Base-by-base conservation (phyloP, 2,888 invertebrate genomes). In the Neuroscelio doddi region DNA sequence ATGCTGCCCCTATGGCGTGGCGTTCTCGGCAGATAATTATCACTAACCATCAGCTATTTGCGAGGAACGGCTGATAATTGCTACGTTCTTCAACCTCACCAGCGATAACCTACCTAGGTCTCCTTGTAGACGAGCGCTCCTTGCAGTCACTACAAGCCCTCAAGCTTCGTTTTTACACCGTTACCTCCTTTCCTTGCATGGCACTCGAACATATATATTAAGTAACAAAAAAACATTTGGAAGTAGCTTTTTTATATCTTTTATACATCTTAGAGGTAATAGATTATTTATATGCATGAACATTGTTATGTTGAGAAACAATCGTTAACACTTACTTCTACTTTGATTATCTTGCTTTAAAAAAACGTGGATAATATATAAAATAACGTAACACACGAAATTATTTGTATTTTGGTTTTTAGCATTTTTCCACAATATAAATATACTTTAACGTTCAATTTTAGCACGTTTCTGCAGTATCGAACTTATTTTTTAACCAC, bases 1-100 rank as follows among this genome's bases (percentile, higher is more conserved):
- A 78, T 77, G 74, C 71, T 76, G 76, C 73, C 73, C 73, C 74
- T 77, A 81, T 78, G 79, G 79, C 78, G 79, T 79, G 77, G 78
- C 78, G 77, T 81, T 80, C 82, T 74, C 76, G 76, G 80, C 77
- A 81, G 81, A 83, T 84, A 84, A 84, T 84, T 84, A 84, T 83
- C 83, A 80, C 82, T 84, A 83, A 84, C 83, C 83, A 83, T 83
- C 83, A 80, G 83, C 84, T 83, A 84, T 84, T 84, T 84, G 83
- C 83, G 76, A 83, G 83, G 83, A 83, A 84, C 82, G 83, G 83
- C 80, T 83, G 82, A 84, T 84, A 84, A 84, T 84, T 84, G 83
- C 83, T 77, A 81, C 80, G 81, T 82, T 82, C 80, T 81, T 81
- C 75, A 76, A 75, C 72, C 80, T 80, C 78, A 76, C 80, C 77